Evolutionary conservation across 1,140 invertebrate genomes (phyloP).

Genomic region (Drosophila busckii): DNA sequence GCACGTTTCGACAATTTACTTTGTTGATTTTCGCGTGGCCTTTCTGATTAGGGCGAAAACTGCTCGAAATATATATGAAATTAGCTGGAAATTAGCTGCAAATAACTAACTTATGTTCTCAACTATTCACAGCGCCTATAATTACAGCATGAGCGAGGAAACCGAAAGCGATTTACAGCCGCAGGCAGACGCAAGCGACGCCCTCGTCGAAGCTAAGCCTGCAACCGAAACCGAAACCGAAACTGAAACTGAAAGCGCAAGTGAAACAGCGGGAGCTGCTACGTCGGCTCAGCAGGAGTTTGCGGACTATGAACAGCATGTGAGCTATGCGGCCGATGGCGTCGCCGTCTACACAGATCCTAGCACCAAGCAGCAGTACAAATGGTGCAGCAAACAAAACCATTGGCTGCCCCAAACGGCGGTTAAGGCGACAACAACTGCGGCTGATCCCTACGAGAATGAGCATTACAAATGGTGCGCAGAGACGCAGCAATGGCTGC

Average conservation of each 20-base stretch:
- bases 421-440: constrained; percentile 19
- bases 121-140: constrained; percentile 51
- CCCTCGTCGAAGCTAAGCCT: too few relatives aligned
- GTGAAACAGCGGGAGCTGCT: background rate
- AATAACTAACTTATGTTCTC: constrained; percentile 58
- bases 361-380: constrained; percentile 83
- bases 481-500: constrained; percentile 83
- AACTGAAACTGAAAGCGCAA: constrained; percentile 9
- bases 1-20: constrained; percentile 73
- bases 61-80: constrained; percentile 57
- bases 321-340: constrained; percentile 83
- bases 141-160: constrained; percentile 61
- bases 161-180: constrained; percentile 15
- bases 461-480: constrained; percentile 85
- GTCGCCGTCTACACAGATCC: constrained; percentile 88
- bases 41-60: constrained; percentile 46
- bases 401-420: constrained; percentile 80
- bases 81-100: constrained; percentile 65
- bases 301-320: constrained; percentile 80
- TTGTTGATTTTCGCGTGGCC: constrained; percentile 33
- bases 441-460: constrained; percentile 82
- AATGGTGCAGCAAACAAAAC: constrained; percentile 83
- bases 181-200: background rate
- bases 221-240: constrained; percentile 4
- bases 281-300: constrained; percentile 40